Conservation (phyloP, 2,888 invertebrate genomes). For the Lacanobia wlatinum region DNA sequence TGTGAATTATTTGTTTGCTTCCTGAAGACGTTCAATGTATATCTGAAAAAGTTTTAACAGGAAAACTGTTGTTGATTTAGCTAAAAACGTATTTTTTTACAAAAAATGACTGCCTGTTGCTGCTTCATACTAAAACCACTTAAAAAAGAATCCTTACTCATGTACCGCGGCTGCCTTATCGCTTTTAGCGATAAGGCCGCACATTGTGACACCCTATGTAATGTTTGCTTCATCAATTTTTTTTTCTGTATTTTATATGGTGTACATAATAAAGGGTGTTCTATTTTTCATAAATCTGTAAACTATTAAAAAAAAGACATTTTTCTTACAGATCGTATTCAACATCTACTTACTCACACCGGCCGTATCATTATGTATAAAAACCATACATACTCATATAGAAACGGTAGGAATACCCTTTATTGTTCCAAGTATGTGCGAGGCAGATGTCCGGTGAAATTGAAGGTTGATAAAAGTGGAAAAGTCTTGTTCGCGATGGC, state of each 20-base stretch:
- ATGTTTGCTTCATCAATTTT: too few species aligned
- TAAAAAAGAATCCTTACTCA: too few species aligned
- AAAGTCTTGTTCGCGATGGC: constrained; percentile 3
- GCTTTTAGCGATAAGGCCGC: too few species aligned
- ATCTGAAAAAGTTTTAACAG: too few species aligned
- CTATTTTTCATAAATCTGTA: too few species aligned
- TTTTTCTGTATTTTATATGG: too few species aligned
- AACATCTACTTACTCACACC: constrained; percentile 30
- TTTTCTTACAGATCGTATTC: constrained; percentile 36
- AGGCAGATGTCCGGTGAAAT: constrained; percentile 40
- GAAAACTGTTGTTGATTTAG: background rate
- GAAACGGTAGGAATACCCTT: constrained; percentile 3
- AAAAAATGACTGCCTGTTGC: background rate
- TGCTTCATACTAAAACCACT: background rate
- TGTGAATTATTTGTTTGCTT: too few species aligned
- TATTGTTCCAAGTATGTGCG: constrained; percentile 43
- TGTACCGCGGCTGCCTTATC: too few species aligned
- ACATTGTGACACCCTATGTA: too few species aligned
- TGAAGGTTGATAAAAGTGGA: constrained; percentile 40
- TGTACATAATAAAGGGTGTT: too few species aligned
- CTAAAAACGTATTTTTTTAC: too few species aligned
- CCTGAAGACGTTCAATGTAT: too few species aligned
- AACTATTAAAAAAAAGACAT: background rate
- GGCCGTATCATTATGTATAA: constrained; percentile 48
- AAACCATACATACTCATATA: constrained; percentile 44